A percentile compares a stretch with the other conserved stretches of the same genome.
Conservation (phyloP, 2,797 vertebrate genomes). For the Liasis olivaceus region DNA sequence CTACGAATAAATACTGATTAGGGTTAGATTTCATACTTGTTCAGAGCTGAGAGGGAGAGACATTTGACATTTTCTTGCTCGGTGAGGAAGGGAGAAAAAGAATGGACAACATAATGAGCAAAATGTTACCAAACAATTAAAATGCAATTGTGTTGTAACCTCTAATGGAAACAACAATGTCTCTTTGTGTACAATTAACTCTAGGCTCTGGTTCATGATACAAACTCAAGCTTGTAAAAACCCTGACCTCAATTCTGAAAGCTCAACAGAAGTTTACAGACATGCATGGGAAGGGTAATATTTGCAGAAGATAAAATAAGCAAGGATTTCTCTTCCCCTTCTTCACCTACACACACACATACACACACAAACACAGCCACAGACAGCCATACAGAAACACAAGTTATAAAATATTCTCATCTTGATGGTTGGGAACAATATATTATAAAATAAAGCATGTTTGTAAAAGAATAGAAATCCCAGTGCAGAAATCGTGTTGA, state of each 20-base stretch:
- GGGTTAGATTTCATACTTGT: constrained; percentile 36
- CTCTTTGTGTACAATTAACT: constrained; percentile 74
- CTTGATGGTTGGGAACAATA: constrained; percentile 56
- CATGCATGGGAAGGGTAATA: constrained; percentile 42
- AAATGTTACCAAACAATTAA: constrained; percentile 73
- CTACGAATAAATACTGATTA: constrained; percentile 31
- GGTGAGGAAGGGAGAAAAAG: constrained; percentile 34
- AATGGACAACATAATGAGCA: constrained; percentile 55
- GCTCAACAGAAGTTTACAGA: constrained; percentile 64
- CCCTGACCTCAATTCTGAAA: constrained; percentile 68
- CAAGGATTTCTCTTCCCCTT: constrained; percentile 41
- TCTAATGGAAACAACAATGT: constrained; percentile 70
- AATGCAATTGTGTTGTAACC: constrained; percentile 71
- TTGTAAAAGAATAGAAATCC: constrained; percentile 28
- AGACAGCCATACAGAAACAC: constrained; percentile 38
- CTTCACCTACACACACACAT: background rate
- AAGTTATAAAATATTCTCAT: constrained; percentile 61
- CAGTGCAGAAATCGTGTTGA: constrained; percentile 42
- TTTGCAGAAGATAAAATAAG: constrained; percentile 53
- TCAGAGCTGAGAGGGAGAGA: background rate
- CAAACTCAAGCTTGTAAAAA: constrained; percentile 69
- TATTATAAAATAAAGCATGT: constrained; percentile 15
- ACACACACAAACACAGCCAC: background rate
- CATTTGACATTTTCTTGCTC: constrained; percentile 18
- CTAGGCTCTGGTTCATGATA: constrained; percentile 69